Conservation (phyloP, 2,888 invertebrate species). For the Morinoia aosen region DNA sequence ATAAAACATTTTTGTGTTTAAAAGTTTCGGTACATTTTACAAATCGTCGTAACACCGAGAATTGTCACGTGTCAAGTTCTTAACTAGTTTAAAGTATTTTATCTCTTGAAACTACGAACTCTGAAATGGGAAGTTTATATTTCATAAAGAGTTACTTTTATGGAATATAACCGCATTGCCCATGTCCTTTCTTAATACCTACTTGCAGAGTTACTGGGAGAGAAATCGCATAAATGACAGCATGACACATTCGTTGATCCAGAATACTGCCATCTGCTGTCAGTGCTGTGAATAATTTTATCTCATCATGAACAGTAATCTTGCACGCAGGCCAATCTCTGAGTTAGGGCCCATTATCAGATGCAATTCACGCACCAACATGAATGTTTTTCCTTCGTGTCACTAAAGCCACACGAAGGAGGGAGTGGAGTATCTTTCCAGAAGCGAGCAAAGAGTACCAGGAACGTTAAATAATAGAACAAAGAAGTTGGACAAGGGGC, state of each 20-base stretch:
- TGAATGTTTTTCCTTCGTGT: not conserved
- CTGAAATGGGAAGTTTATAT: not conserved
- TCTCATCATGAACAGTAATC: not conserved
- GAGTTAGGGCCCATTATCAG: not conserved
- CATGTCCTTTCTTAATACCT: no score
- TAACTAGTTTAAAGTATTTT: not conserved
- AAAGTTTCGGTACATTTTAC: not conserved
- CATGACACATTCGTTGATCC: not conserved
- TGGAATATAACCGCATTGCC: no score
- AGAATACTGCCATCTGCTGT: not conserved
- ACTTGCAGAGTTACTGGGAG: not conserved
- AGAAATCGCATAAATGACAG: not conserved
- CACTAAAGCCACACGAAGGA: not conserved
- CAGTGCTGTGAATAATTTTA: not conserved
- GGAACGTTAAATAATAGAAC: conserved; percentile 27
- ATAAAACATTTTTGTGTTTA: not conserved
- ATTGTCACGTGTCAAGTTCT: not conserved
- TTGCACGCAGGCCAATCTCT: not conserved
- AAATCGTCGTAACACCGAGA: not conserved
- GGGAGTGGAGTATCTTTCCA: not conserved
- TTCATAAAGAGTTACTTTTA: no score
- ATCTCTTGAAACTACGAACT: not conserved
- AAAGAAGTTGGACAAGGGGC: conserved; percentile 30
- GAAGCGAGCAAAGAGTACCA: conserved; percentile 26
- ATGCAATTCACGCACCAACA: not conserved